Evolutionary conservation across 2,888 invertebrate genomes (phyloP).

Genomic region (Frankliniella fusca): DNA sequence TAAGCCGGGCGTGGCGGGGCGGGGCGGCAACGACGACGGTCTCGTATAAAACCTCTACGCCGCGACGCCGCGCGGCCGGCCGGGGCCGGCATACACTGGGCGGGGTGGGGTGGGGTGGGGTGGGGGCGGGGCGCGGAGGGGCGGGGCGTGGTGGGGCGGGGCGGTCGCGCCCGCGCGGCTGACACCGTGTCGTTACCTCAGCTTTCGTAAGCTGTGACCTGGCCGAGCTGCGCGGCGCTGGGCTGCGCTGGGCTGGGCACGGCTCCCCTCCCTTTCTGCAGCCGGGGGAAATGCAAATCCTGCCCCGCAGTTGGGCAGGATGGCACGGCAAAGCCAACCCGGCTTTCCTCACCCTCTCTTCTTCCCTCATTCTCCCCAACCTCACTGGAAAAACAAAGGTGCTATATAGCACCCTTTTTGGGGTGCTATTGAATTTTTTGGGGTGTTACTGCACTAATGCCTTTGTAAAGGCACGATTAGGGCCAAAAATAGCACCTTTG

Average conservation of each 20-base stretch:
- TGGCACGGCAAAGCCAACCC: neutral
- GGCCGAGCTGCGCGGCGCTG: constrained; percentile 25
- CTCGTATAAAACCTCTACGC: neutral
- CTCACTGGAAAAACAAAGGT: no score
- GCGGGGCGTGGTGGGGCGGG: constrained; percentile 14
- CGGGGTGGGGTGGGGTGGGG: neutral
- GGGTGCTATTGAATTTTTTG: no score
- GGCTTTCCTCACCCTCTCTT: no score
- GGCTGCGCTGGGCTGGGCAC: constrained; percentile 31
- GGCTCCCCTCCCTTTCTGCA: constrained; percentile 37
- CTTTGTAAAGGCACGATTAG: no score
- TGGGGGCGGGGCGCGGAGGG: constrained; percentile 17
- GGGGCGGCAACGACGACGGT: no score
- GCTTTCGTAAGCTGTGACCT: constrained; percentile 32
- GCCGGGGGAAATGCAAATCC: neutral
- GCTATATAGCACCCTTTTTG: no score
- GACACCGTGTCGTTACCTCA: constrained; percentile 35
- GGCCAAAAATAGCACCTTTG: no score
- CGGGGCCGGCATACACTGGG: neutral
- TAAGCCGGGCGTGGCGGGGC: constrained; percentile 33
- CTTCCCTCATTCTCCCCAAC: no score
- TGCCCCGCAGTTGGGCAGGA: neutral
- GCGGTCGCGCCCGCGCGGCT: constrained; percentile 29
- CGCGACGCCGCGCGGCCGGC: neutral
- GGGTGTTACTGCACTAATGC: no score